Percentiles rank a stretch among this genome's conserved stretches.
These are phyloP conservation scores for Caradrina kadenii DNA, from an alignment of 2,888 invertebrate genomes.

Conservation along the genomic window DNA sequence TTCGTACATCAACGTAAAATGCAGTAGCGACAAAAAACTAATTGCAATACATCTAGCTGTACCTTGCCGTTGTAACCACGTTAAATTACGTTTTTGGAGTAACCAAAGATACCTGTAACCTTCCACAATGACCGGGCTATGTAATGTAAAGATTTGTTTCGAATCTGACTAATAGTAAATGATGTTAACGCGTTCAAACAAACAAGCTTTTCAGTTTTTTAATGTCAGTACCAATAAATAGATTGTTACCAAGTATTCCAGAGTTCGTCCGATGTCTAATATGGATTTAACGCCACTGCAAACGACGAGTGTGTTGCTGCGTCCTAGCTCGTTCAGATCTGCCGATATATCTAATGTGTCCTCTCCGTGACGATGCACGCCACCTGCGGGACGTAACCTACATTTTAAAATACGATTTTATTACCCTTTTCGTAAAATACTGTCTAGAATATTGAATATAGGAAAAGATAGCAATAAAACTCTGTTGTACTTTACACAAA, in stretches of 20 bases:
- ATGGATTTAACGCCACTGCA: slow-evolving; percentile 99
- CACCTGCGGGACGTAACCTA: slow-evolving; percentile 90
- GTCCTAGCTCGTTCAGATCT: slow-evolving; percentile 97
- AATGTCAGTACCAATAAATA: too few species aligned
- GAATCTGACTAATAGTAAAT: too few species aligned
- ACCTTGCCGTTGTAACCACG: too few species aligned
- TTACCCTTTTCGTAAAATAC: not conserved
- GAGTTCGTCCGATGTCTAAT: slow-evolving; percentile 97
- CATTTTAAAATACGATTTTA: slow-evolving; percentile 23
- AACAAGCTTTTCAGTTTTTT: too few species aligned
- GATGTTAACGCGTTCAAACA: too few species aligned
- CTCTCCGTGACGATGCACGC: slow-evolving; percentile 97
- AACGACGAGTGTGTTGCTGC: slow-evolving; percentile 96
- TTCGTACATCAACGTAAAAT: slow-evolving; percentile 24
- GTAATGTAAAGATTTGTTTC: too few species aligned
- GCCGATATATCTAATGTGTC: slow-evolving; percentile 98
- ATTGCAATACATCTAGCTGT: not conserved
- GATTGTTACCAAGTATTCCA: slow-evolving; percentile 97
- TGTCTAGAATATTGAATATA: slow-evolving; percentile 11
- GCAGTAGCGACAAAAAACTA: slow-evolving; percentile 11
- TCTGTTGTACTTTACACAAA: slow-evolving; percentile 9
- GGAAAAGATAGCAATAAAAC: slow-evolving; percentile 16
- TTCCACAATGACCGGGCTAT: too few species aligned
- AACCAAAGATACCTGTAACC: too few species aligned
- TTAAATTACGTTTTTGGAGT: too few species aligned